phyloP scores from a whole-genome alignment of 2,888 invertebrate genomes.

The Amitus sp. region DNA sequence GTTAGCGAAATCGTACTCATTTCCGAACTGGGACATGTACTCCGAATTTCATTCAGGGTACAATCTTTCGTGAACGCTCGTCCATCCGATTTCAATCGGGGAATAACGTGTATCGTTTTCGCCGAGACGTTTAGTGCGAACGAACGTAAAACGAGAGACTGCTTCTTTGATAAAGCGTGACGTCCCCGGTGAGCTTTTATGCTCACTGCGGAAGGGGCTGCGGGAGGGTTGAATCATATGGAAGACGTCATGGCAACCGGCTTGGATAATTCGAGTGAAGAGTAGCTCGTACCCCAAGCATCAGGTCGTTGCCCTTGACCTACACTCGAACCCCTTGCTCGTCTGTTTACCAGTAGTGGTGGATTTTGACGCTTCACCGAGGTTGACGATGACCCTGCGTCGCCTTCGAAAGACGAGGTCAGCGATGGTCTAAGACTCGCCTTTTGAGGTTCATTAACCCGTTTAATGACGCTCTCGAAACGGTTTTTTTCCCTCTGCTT shows the following conservation, averaged over 20 bases:
- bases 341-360: slow-evolving; percentile 41
- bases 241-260: slow-evolving; percentile 16
- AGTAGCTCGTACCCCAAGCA: slow-evolving; percentile 44
- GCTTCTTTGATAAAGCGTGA: slow-evolving; percentile 1
- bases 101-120: no score
- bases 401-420: slow-evolving; percentile 14
- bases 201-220: slow-evolving; percentile 2
- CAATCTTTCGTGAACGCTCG: not conserved
- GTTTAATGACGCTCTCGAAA: not conserved
- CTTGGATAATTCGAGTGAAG: slow-evolving; percentile 29
- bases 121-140: no score
- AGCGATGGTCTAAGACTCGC: no score
- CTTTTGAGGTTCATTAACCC: not conserved
- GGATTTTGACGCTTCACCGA: slow-evolving; percentile 28
- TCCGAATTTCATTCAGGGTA: not conserved
- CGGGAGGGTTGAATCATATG: slow-evolving; percentile 11
- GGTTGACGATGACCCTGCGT: slow-evolving; percentile 31
- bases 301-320: slow-evolving; percentile 62
- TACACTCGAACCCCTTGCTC: slow-evolving; percentile 47
- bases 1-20: no score
- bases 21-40: no score
- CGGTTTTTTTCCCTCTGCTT: no score
- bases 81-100: no score
- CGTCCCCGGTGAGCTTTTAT: slow-evolving; percentile 3
- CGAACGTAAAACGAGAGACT: no score